Base-by-base conservation (phyloP, 2,888 invertebrate species). In the Eretmocerus hayati region DNA sequence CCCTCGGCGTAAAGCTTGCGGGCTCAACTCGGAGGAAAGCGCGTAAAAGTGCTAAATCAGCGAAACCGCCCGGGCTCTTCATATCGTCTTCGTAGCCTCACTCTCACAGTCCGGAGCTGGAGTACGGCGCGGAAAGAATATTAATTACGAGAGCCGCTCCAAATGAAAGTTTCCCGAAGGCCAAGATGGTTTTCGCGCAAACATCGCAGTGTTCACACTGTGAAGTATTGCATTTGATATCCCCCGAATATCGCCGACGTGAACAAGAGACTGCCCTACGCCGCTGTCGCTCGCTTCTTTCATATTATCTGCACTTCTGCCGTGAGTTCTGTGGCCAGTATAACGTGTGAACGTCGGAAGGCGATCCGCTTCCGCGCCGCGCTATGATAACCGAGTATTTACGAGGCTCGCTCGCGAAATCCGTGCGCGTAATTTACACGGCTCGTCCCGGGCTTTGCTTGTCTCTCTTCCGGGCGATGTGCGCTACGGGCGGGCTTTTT, bases 221-320 rank as follows among this genome's bases (percentile, higher is more conserved):
- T 66, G 67, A 67, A 64, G 66, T 66, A 67, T 66, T 67, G 65
- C 66, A 62, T 66, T 66, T 67, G 66, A 67, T 67, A 67, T 64
- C 63, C 62, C 9, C 2, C 35, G 32, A 22, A 31, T 15, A 32
- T 39, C 33, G 48, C n/a, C 35, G 37, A 26, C 37, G 49, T 45
- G 50, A 46, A 46, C 48, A 48, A 37, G 45, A 32, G 30, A 26
- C 41, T 22, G 42, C 39, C 38, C 43, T 31, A 43, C 30, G 46
- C 37, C 48, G 36, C 31, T 50, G 38, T 58, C 54, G 62, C 59
- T 59, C 57, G 56, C 57, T 53, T 58, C 60, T 58, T 64, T 1
- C 26, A 6, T 26, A 11, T 9, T 26, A 26, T 9, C 26, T 11
- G 11, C 11, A 26, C 11, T 9, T 26, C 11, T 26, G 11, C 35